Evolutionary conservation across 2,113 vertebrate species (phyloP), one percentile per base, ranked within the genome.

Genomic region (Nothocercus nigrocapillus): DNA sequence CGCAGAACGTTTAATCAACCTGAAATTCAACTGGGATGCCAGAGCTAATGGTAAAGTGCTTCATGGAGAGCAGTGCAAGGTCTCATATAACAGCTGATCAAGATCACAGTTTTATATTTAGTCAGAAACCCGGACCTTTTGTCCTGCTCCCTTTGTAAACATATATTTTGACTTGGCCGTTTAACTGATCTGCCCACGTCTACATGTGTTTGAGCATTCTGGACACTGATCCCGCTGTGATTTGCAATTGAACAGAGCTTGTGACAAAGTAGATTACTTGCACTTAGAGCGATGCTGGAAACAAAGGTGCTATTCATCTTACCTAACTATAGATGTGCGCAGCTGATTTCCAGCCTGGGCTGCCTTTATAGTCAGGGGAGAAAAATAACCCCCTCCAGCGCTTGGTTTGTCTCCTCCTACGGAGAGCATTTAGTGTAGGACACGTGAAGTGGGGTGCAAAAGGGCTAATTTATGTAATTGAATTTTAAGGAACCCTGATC

Each of bases 11-110:
- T 83, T 20, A 40, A 2, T 54, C 49, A 6, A 25, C 9, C 51
- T 53, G 59, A 10, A 24, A 7, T 49, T 54, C 3, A 0, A 0
- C 16, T 51, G 61, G 40, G 38, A 15, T 1, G 1, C 36, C 51
- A 42, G 69, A 53, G 10, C n/a, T 38, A 0, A 2, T 0, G 16
- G 18, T n/a, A 7, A 51, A 45, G 30, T 2, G 5, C 28, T 9
- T 84, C 3, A 0, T 47, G 56, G 69, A 40, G 21, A 42, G 42
- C 40, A 12, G 32, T 5, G 4, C 9, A 62, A 51, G 51, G 32
- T 30, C 61, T 80, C 24, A 6, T 47, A 2, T 3, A n/a, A 45
- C 13, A 2, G 21, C 3, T 3, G 59, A 3, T 53, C 11, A 5
- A 25, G 66, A 16, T 36, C 21, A 4, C 3, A 18, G 59, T 19